These are phyloP conservation scores for Verasper variegatus DNA, from an alignment of 2,113 vertebrate genomes.

Conservation along the genomic window DNA sequence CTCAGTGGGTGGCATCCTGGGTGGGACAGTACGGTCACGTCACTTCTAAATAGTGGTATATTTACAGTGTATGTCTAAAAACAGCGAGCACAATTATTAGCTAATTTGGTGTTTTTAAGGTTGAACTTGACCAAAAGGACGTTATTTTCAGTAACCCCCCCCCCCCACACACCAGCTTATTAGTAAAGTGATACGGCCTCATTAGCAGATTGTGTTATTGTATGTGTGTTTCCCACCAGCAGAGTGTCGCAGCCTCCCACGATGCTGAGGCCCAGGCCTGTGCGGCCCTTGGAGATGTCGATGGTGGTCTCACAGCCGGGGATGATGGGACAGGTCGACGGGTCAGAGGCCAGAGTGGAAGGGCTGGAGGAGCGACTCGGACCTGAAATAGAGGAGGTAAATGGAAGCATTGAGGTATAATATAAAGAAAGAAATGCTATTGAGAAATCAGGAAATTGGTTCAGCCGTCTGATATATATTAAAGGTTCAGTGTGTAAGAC, in stretches of 20 bases:
- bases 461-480: neutral
- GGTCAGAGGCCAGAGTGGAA: slow-evolving; percentile 88
- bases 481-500: too few relatives aligned
- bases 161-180: neutral
- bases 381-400: slow-evolving; percentile 66
- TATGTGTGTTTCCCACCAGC: slow-evolving; percentile 82
- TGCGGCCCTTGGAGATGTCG: slow-evolving; percentile 95
- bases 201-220: neutral
- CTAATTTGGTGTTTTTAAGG: neutral
- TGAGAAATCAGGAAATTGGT: neutral
- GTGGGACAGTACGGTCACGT: slow-evolving; percentile 3
- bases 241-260: slow-evolving; percentile 97
- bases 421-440: neutral
- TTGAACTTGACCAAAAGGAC: neutral
- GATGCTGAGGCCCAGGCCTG: slow-evolving; percentile 96
- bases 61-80: neutral
- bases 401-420: neutral
- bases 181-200: neutral
- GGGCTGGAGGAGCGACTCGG: slow-evolving; percentile 92
- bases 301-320: slow-evolving; percentile 98
- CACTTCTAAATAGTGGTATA: neutral
- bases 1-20: slow-evolving; percentile 52
- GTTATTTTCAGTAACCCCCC: too few relatives aligned
- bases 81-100: neutral
- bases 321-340: slow-evolving; percentile 94